Percentiles rank a stretch among this genome's conserved stretches.
phyloP scores from a whole-genome alignment of 2,797 vertebrate genomes.

The Podargus strigoides region DNA sequence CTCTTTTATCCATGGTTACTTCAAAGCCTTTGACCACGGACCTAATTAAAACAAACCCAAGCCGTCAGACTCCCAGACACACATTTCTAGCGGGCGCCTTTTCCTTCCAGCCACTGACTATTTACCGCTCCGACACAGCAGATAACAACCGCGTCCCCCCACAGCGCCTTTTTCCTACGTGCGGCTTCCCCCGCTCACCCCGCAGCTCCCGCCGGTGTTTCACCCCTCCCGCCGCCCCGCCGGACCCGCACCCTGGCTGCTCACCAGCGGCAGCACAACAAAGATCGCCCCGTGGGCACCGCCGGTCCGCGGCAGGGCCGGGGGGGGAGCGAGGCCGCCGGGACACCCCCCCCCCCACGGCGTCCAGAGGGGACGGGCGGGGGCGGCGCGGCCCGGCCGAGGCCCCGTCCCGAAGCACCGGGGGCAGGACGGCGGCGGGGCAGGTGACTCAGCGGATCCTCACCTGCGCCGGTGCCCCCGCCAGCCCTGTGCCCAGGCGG shows the following conservation, averaged over 20 bases:
- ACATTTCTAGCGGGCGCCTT: fast-evolving
- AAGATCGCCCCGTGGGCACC: not conserved
- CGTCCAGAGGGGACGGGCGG: too few species aligned
- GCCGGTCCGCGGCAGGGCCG: not conserved
- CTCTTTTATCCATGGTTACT: slow-evolving; percentile 87
- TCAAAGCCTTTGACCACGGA: slow-evolving; percentile 38
- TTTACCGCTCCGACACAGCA: fast-evolving
- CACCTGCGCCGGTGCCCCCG: not conserved
- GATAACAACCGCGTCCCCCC: fast-evolving
- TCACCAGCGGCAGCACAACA: not conserved
- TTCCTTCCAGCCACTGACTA: fast-evolving
- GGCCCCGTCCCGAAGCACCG: not conserved
- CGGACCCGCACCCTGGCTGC: not conserved
- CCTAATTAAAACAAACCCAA: slow-evolving; percentile 12
- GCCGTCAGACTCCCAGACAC: fast-evolving
- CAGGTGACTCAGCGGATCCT: slow-evolving; percentile 49
- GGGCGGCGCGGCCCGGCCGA: not conserved
- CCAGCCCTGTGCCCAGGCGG: not conserved
- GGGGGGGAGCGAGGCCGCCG: not conserved
- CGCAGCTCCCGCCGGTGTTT: not conserved
- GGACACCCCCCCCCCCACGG: too few species aligned
- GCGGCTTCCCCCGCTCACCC: fast-evolving
- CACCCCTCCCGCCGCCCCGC: not conserved
- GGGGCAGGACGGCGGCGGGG: not conserved
- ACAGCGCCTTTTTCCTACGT: fast-evolving